Evolutionary conservation across 2,888 invertebrate species (phyloP), one percentile per base, ranked within the genome.

Genomic region (Omphaloscelis lunosa): DNA sequence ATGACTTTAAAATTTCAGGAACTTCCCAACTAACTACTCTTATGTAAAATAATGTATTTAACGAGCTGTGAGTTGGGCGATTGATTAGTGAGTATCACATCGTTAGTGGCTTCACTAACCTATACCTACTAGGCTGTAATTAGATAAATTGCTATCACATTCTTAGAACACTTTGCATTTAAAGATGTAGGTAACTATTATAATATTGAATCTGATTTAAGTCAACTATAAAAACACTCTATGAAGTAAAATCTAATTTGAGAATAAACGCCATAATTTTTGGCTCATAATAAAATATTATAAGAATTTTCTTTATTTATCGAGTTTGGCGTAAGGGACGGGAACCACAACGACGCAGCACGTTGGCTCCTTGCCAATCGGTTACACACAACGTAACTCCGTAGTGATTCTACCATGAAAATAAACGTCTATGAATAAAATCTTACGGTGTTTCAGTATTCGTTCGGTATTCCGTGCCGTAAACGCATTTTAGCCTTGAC

Each of bases 351-450:
- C 74, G 76, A 63, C 72, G 78, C 59, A 77, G 77, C 77, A 66
- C 87, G 75, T 92, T 96, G 95, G 96, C 90, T 59, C 59, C 29
- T 58, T 90, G 95, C 95, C 96, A 96, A 91, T 88, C 84, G 79
- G 86, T 89, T 89, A 88, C 90, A 90, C 88, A 92, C 90, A 83
- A 83, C 88, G 89, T 90, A 92, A 90, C 91, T 91, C 89, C 90
- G 89, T 89, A 85, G 85, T 89, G 89, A 89, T 89, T 88, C 86
- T 88, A 91, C 92, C 92, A 92, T 95, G 93, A 95, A 95, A 96
- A 95, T 95, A 95, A 95, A 96, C 93, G 91, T 95, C 95, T 95
- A 95, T 95, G 95, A 95, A 95, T 95, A 96, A 93, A 95, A 93
- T 93, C 90, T 88, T 88, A 92, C 92, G 88, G 90, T 80, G 86